Base-by-base conservation (phyloP, 2,797 vertebrate species). In the Pangasius sanitwongsei region DNA sequence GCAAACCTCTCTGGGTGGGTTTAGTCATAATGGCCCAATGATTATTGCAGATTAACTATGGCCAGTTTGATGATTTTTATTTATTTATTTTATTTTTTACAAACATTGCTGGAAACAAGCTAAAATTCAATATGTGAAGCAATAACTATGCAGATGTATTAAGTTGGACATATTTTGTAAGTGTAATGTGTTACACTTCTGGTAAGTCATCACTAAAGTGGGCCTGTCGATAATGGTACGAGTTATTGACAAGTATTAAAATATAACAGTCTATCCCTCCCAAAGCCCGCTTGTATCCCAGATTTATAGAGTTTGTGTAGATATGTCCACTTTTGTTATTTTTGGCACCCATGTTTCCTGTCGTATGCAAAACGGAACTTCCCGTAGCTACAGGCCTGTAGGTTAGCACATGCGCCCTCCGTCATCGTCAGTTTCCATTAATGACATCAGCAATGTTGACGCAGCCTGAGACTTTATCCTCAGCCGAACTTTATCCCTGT, bases 271-370 rank as follows among this genome's bases (percentile, higher is more conserved):
- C 94, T 3, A 65, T 67, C 61, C 20, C 25, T 93, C 91, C 94
- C 93, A 94, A 93, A 94, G 89, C 94, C 91, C 91, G 93, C 94
- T 89, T 94, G 92, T 94, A 91, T 81, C 5, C n/a, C 77, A 25
- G 37, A 16, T 93, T 92, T 90, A 90, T 88, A 81, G 87, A 90
- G 91, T 90, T 95, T 92, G 90, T 92, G 87, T 90, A 89, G 59
- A 85, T 94, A 50, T 92, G 28, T 90, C 94, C 92, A 93, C 86
- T 83, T 95, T 93, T 94, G 90, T 59, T 53, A 65, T 44, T 83
- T 88, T 83, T 86, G 63, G 57, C 59, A 59, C 86, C 28, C 6
- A 11, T 20, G 6, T 50, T 12, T 57, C 55, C 25, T 31, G 31
- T 78, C 18, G 3, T 20, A 12, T 31, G 28, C 81, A 3, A 63